These are phyloP conservation scores for Anthrax anthrax DNA, from an alignment of 2,888 invertebrate genomes.

Conservation along the genomic window DNA sequence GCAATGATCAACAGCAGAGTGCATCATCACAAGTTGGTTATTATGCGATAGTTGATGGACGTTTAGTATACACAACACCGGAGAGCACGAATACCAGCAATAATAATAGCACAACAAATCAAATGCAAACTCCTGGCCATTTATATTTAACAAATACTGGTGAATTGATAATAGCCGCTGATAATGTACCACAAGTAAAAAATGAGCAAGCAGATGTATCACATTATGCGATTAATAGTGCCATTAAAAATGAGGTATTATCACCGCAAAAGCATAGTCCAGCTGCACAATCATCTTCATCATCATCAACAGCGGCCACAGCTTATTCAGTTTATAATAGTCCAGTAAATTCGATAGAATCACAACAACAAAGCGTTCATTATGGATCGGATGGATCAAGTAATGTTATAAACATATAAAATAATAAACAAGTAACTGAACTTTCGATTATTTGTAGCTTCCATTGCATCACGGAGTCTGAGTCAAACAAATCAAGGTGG, in stretches of 20 bases:
- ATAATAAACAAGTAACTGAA: constrained; percentile 31
- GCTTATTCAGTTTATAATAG: constrained; percentile 76
- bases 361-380: constrained; percentile 38
- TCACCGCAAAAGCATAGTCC: constrained; percentile 51
- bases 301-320: constrained; percentile 53
- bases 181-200: neutral
- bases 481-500: neutral
- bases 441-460: neutral
- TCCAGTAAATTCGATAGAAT: constrained; percentile 62
- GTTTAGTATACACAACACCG: constrained; percentile 15
- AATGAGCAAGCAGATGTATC: neutral
- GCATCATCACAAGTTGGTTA: constrained; percentile 7
- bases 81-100: constrained; percentile 7
- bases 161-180: constrained; percentile 1
- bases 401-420: constrained; percentile 20
- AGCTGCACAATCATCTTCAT: constrained; percentile 44
- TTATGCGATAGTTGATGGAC: constrained; percentile 18
- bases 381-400: constrained; percentile 5
- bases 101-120: neutral
- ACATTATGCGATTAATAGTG: neutral
- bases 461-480: no score
- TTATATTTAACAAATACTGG: neutral
- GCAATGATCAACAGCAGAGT: neutral
- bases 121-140: constrained; percentile 1
- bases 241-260: constrained; percentile 38